Base-by-base conservation (phyloP, 2,113 vertebrate genomes). In the Clarias macrocephalus region DNA sequence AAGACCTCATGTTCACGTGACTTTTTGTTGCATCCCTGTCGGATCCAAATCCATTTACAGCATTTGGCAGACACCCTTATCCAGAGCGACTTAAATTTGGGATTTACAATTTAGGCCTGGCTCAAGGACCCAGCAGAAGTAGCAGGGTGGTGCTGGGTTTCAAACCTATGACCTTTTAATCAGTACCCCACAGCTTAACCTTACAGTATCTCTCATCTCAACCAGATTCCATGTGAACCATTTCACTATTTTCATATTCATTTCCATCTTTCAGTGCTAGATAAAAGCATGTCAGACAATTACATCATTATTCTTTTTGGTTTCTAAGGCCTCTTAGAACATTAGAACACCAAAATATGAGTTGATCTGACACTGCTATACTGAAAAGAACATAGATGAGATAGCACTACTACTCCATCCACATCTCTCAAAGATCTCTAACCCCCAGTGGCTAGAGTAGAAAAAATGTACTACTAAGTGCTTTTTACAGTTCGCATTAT, bases 401-500 rank as follows among this genome's bases (percentile, higher is more conserved):
- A 8, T 8, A 48, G 48, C 48, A 82, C 66, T 75, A 56, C 18
- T 75, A 25, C 48, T 5, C 23, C 37, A 63, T 28, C 25, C 2
- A 42, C 19, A 23, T 66, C 30, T 60, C 60, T 87, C n/a, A 33
- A 85, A 82, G 23, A 33, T 80, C 57, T 82, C 37, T 30, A 33
- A 59, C 10, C 56, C n/a, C 8, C n/a, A 65, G 85, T 21, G 60
- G 33, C 76, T 21, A 30, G 52, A 68, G 16, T 19, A 23, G 65
- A 82, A 85, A 85, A 28, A 18, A 85, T 84, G 80, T 42, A 42
- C 30, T n/a, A 52, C 25, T 80, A 80, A 83, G 63, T 82, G 80
- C 57, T 65, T 79, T 86, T 85, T 52, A 79, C 72, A 75, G 59
- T 85, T 63, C 59, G 28, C 54, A 80, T 79, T 52, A 73, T 83